These are phyloP conservation scores for Paralvinella palmiformis DNA, from an alignment of 1,140 invertebrate genomes.

Conservation along the genomic window DNA sequence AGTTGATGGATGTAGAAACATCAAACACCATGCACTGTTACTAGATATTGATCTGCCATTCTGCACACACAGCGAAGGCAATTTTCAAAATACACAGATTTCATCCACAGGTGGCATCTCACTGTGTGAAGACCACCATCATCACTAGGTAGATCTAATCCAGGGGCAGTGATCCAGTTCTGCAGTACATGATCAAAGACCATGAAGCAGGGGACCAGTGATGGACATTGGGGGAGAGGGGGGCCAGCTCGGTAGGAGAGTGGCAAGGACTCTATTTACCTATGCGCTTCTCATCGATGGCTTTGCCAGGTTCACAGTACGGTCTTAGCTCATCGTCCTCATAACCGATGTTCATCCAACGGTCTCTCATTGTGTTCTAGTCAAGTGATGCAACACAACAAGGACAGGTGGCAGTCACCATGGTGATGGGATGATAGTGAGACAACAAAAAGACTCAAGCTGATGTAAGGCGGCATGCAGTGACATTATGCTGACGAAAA, in stretches of 20 bases:
- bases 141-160: neutral
- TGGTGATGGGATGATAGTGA: neutral
- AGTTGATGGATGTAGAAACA: too few species aligned
- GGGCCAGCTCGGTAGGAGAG: too few species aligned
- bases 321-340: conserved; percentile 84
- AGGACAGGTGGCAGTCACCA: neutral
- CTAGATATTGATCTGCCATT: too few species aligned
- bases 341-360: conserved; percentile 50
- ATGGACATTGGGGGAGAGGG: neutral
- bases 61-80: too few species aligned
- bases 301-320: conserved; percentile 92
- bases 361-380: conserved; percentile 49
- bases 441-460: neutral
- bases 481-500: too few species aligned
- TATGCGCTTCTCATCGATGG: conserved; percentile 93
- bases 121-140: neutral
- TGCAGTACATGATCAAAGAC: neutral
- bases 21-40: too few species aligned
- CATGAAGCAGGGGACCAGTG: neutral
- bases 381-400: neutral
- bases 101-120: too few species aligned
- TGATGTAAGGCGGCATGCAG: too few species aligned
- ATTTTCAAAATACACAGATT: too few species aligned
- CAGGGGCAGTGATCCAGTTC: neutral
- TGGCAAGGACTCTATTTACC: too few species aligned